Percentiles rank a stretch among this genome's conserved stretches.
These are phyloP conservation scores for Enteromius afrohamiltoni DNA, from an alignment of 2,797 vertebrate genomes.

Conservation along the genomic window DNA sequence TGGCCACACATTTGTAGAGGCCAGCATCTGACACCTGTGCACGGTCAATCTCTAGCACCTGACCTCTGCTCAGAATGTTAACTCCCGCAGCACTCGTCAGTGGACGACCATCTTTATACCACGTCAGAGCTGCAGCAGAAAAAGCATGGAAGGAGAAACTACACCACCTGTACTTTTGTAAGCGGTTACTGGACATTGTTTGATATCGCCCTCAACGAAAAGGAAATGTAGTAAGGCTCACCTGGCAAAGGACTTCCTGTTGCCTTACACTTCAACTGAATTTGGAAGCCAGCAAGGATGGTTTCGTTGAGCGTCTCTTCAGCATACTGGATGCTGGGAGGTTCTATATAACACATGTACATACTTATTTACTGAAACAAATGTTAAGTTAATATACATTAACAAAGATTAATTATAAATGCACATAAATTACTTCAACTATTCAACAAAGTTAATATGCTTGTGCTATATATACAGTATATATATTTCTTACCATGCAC, in stretches of 20 bases:
- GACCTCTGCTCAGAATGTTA: slow-evolving; percentile 80
- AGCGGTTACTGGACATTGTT: background rate
- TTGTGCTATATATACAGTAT: too few species aligned
- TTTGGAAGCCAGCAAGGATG: slow-evolving; percentile 84
- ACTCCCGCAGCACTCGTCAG: slow-evolving; percentile 75
- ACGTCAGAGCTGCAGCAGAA: slow-evolving; percentile 81
- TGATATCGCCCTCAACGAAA: background rate
- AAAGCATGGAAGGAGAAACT: background rate
- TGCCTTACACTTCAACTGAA: slow-evolving; percentile 88
- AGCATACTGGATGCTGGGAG: slow-evolving; percentile 83
- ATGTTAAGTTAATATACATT: background rate
- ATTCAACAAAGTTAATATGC: background rate
- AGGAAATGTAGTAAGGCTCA: slow-evolving; percentile 63
- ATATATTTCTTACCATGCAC: slow-evolving; percentile 86
- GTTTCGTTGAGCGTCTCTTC: slow-evolving; percentile 89
- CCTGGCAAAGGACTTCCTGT: slow-evolving; percentile 89
- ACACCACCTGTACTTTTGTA: background rate
- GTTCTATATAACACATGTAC: slow-evolving; percentile 77
- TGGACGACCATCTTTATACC: slow-evolving; percentile 90
- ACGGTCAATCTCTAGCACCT: slow-evolving; percentile 81
- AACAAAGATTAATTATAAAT: background rate
- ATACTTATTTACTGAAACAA: background rate
- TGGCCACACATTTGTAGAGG: slow-evolving; percentile 88
- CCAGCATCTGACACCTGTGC: slow-evolving; percentile 88
- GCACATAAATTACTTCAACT: background rate